These are phyloP conservation scores for Dryoscopus gambensis DNA, from an alignment of 2,113 vertebrate species.

Conservation along the genomic window DNA sequence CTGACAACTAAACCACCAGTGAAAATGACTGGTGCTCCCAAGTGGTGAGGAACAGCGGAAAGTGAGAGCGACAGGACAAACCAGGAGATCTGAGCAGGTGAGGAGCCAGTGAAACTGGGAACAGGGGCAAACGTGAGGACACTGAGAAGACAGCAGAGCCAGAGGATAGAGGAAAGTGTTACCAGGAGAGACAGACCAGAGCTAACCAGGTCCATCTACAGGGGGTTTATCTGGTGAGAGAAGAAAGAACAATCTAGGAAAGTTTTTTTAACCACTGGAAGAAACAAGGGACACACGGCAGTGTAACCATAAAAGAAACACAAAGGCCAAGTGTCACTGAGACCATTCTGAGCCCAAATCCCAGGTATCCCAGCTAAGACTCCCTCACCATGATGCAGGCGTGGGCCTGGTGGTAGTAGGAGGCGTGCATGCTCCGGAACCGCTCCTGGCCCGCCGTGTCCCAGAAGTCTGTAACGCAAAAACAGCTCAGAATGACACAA, in stretches of 20 bases:
- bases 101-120: neutral
- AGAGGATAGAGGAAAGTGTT: neutral
- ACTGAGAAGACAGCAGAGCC: neutral
- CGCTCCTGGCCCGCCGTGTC: conserved; percentile 95
- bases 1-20: neutral
- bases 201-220: neutral
- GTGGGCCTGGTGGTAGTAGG: conserved; percentile 95
- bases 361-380: neutral
- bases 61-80: neutral
- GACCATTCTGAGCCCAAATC: neutral
- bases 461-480: conserved; percentile 87
- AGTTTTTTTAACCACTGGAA: neutral
- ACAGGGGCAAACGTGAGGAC: neutral
- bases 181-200: neutral
- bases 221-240: neutral
- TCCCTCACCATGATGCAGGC: conserved; percentile 93
- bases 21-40: neutral
- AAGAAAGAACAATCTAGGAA: neutral
- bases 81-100: neutral
- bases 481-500: neutral
- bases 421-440: conserved; percentile 95
- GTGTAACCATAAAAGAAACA: neutral
- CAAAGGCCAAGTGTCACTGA: neutral
- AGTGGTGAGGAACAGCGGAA: neutral
- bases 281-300: neutral